These are phyloP conservation scores for Hyperopisus bebe DNA, from an alignment of 2,113 vertebrate genomes.

Conservation along the genomic window DNA sequence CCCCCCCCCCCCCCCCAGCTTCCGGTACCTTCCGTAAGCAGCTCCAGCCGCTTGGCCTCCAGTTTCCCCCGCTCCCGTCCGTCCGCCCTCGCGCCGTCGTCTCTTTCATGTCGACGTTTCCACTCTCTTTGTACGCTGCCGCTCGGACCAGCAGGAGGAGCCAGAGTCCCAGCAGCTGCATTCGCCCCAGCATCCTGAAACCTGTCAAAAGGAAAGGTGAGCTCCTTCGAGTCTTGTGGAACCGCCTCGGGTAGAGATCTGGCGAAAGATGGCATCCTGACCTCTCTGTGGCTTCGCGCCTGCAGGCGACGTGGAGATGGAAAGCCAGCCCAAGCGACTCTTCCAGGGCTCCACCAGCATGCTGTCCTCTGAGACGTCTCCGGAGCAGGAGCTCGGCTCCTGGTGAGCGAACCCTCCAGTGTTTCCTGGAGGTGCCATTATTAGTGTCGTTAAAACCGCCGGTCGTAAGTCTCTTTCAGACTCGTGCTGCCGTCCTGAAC, in stretches of 20 bases:
- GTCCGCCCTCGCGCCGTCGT: neutral
- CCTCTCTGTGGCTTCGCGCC: neutral
- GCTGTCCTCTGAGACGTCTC: constrained; percentile 70
- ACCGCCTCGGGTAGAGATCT: neutral
- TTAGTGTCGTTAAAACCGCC: neutral
- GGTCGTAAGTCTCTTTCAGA: neutral
- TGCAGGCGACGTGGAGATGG: constrained; percentile 80
- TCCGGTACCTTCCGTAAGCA: neutral
- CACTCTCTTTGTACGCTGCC: neutral
- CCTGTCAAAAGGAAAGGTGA: constrained; percentile 91
- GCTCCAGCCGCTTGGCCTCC: neutral
- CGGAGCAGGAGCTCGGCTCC: constrained; percentile 67
- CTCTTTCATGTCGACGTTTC: neutral
- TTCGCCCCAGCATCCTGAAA: constrained; percentile 88
- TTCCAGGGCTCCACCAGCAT: constrained; percentile 88
- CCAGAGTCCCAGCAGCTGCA: constrained; percentile 93
- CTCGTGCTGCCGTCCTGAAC: neutral
- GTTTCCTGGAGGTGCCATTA: neutral
- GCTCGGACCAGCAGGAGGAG: constrained; percentile 71
- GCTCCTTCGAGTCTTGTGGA: neutral
- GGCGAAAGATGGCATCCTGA: no score
- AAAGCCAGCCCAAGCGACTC: constrained; percentile 86
- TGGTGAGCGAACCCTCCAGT: constrained; percentile 64
- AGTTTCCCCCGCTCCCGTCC: neutral
- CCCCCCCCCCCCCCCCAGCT: no score